Conservation (phyloP, 2,113 vertebrate species). For the Protobothrops mucrosquamatus region DNA sequence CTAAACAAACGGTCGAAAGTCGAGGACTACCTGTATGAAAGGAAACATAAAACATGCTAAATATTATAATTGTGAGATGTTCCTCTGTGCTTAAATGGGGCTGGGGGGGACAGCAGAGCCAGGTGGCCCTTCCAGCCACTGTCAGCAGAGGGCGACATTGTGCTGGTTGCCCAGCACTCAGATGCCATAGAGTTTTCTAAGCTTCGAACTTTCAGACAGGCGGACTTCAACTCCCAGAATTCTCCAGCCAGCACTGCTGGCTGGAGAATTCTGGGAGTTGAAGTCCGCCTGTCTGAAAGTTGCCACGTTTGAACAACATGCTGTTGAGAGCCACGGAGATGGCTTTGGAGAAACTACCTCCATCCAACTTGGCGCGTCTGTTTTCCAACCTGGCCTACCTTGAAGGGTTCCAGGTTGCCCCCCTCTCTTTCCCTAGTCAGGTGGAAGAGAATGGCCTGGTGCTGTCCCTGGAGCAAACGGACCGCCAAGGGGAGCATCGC, state of each 20-base stretch:
- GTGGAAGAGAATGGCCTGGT: constrained; percentile 79
- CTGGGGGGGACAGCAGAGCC: no score
- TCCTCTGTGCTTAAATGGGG: background rate
- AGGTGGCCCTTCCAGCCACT: background rate
- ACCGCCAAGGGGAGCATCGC: constrained; percentile 37
- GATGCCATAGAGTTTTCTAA: background rate
- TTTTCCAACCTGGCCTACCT: background rate
- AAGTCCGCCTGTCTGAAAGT: background rate
- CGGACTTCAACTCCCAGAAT: background rate
- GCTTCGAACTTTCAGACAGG: background rate
- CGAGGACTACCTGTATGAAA: background rate
- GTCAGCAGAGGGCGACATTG: background rate
- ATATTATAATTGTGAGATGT: no score
- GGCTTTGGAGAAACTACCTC: background rate
- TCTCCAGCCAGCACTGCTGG: background rate
- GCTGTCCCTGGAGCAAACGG: constrained; percentile 80
- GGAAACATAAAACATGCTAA: background rate
- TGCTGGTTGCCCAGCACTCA: background rate
- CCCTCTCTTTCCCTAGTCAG: constrained; percentile 58
- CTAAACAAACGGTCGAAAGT: background rate
- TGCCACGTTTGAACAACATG: background rate
- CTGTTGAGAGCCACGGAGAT: background rate
- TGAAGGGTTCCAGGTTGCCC: background rate
- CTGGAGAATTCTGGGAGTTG: background rate
- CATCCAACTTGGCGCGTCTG: background rate